Base-by-base conservation (phyloP, 2,888 invertebrate genomes). In the Drosophila rubida region DNA sequence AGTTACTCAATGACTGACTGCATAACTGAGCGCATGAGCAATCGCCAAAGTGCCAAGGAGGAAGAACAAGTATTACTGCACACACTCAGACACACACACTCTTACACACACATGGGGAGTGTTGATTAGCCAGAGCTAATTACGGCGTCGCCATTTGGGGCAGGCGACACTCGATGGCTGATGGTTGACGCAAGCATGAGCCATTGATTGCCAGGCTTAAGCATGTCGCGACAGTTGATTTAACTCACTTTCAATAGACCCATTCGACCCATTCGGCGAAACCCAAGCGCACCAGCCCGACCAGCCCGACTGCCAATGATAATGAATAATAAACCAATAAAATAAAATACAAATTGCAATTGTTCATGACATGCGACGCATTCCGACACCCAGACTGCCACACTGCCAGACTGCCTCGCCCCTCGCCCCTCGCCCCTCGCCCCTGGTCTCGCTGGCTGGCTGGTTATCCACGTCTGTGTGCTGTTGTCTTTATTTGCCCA, bases 321-420 rank as follows among this genome's bases (percentile, higher is more conserved):
- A 85, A 83, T 71, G 54, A 44, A 55, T 80, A 80, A 82, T 79
- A 81, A 81, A 78, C 70, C 81, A 81, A 82, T 85, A 82, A 81
- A 82, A 58, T 41, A 53, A 41, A 78, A 85, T 78, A 87, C 68
- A 78, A 75, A 83, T 78, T 86, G 75, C 75, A 78, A 74, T 82
- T 81, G 77, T 70, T 83, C 50, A 58, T 63, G 44, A 44, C 57
- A 48, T 48, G 72, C 75, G 63, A 79, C 67, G 67, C 67, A 61
- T 37, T 55, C 25, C n/a, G 32, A 27, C 58, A 37, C 58, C 41
- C 68, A 60, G 35, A 32, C 68, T 42, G 27, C 2, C 45, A 25
- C 30, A 41, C 60, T 69, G 53, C 32, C 32, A 46, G 35, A 35
- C 41, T 23, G 25, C n/a, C 62, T 62, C 19, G 19, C 19, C 19